Base-by-base conservation (phyloP, 2,888 invertebrate genomes). In the Mylabris sibirica region DNA sequence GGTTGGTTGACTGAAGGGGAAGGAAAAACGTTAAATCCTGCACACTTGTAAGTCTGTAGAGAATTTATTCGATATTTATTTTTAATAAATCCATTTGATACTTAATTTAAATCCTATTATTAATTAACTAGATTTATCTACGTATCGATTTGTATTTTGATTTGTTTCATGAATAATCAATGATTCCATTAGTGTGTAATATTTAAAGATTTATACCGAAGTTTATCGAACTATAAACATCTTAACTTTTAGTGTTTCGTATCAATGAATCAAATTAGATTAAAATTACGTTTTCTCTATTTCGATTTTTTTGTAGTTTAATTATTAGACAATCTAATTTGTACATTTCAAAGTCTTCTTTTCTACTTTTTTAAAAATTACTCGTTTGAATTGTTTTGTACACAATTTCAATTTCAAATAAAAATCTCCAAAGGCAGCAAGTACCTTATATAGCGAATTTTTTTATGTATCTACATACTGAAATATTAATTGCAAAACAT, bases 11-110 rank as follows among this genome's bases (percentile, higher is more conserved):
- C 2, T 49, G 5, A 11, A 11, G 60, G 60, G 60, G 30, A 17
- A 11, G 22, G 17, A 3, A 34, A 34, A 17, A 60, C n/a, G n/a
- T 14, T 60, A 60, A 60, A 60, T 60, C 34, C 6, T 6, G 44
- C 8, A 30, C 30, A 8, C 60, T 26, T 38, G 60, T 35, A 35
- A 60, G 34, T 60, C 60, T 35, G 60, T 14, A 20, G 60, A 8
- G 35, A 60, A 60, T 30, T n/a, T 14, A 11, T 38, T 22, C 49
- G 11, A 49, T 49, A 8, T 49, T 49, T 22, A 49, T 49, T 49
- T 22, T 49, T 49, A 49, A 49, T 49, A 49, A 49, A 49, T 22
- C 49, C 20, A 49, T 49, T 49, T 20, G 11, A 44, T 17, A 4
- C n/a, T n/a, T 44, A n/a, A 44, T 44, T 44, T 44, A 44, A 44